These are phyloP conservation scores for Heliconius hewitsoni DNA, from an alignment of 1,140 invertebrate species.

Conservation along the genomic window DNA sequence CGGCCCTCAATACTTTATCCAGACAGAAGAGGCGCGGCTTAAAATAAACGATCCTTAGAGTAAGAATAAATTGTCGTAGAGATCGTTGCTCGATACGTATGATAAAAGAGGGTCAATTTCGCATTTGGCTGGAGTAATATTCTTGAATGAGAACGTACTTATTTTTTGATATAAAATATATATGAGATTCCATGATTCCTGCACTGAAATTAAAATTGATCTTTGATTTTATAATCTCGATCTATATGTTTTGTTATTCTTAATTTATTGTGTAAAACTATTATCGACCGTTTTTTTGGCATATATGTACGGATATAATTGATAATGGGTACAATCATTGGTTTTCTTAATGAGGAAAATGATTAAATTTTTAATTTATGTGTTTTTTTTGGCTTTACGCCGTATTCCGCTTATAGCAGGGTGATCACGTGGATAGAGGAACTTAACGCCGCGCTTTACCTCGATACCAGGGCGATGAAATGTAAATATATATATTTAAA, in stretches of 20 bases:
- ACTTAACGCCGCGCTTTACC: too few relatives aligned
- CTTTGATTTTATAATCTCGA: too few relatives aligned
- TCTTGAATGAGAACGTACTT: background rate
- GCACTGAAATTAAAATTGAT: background rate
- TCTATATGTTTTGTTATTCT: too few relatives aligned
- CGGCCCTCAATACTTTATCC: background rate
- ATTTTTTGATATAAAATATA: background rate
- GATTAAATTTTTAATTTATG: too few relatives aligned
- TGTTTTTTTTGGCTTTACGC: background rate
- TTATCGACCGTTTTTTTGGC: too few relatives aligned
- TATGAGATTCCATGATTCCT: background rate
- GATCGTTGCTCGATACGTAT: background rate
- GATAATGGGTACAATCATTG: too few relatives aligned
- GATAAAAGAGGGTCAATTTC: slow-evolving; percentile 4
- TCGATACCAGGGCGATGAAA: too few relatives aligned
- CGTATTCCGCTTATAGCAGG: background rate
- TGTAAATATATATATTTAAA: too few relatives aligned
- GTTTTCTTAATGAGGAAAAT: too few relatives aligned
- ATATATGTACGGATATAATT: too few relatives aligned
- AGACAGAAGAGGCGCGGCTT: slow-evolving; percentile 4
- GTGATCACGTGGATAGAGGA: background rate
- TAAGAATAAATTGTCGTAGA: slow-evolving; percentile 7
- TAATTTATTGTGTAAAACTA: too few relatives aligned
- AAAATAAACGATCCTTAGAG: slow-evolving; percentile 6
- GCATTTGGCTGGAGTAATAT: background rate